Base-by-base conservation (phyloP, 2,113 vertebrate genomes). In the Mohoua ochrocephala region DNA sequence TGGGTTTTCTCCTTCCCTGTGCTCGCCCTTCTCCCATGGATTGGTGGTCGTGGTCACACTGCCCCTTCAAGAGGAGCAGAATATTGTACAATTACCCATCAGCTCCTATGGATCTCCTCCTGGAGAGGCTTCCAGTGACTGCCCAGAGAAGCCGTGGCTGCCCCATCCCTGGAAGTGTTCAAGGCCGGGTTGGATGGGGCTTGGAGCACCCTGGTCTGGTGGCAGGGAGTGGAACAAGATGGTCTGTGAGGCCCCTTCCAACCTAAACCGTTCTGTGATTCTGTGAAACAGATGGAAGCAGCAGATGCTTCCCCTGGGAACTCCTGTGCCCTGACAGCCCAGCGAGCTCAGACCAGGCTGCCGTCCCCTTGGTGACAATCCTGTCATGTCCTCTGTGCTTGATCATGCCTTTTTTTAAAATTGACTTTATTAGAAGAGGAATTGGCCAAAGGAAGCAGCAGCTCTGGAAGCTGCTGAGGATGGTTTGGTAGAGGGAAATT, bases 1-100 rank as follows among this genome's bases (percentile, higher is more conserved):
- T 50, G 59, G n/a, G 60, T 30, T 75, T 41, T 30, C 28, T 63
- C 35, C 15, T 35, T 54, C 50, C 31, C 1, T 6, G 13, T 2
- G 10, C 50, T 54, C 2, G 0, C 37, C 8, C 9, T 7, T 39
- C 27, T 45, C 7, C 52, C 2, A 0, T 1, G 47, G 16, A 3
- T 16, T 2, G 1, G 3, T 8, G 23, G 14, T 20, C 8, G 0
- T n/a, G 7, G n/a, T 22, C 16, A 13, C 12, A 0, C 28, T 16
- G 9, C 9, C 3, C 47, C 35, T 1, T 9, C 5, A 49, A 41
- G 11, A 45, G 42, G 22, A 64, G 75, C 68, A 31, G 61, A 49
- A 15, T 4, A 0, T 35, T 5, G 9, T 9, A 7, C 13, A 4
- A 4, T 27, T 20, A 7, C 39, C 31, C 28, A 7, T 24, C 13